Evolutionary conservation across 2,797 vertebrate species (phyloP), one percentile per base, ranked within the genome.

Genomic region (Chelmon rostratus): DNA sequence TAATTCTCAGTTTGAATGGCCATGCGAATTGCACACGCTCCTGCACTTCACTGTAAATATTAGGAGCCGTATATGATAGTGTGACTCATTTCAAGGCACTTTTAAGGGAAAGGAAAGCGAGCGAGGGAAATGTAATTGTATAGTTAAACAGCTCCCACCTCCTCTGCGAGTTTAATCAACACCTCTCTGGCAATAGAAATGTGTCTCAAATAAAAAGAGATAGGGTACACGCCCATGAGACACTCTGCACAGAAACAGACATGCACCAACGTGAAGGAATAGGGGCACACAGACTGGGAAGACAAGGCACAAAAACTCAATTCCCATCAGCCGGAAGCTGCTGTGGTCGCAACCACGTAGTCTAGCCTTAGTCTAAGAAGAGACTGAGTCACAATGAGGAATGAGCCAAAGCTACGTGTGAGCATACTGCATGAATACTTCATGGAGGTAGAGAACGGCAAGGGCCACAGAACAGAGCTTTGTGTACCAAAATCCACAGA

Each of bases 231-330:
- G 54, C 72, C 72, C 57, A 38, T 46, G 57, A 79, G 79, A 80
- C n/a, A 0, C 15, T 1, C 56, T 64, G 58, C 46, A 31, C 13
- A 16, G 49, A 54, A 80, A 61, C 38, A 84, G 69, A 85, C 66
- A 56, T 73, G 82, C 62, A 73, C 54, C 44, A n/a, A 64, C 76
- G 70, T 87, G 86, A 88, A 82, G 73, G 79, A 86, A 81, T 78
- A 77, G 56, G 86, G 78, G 46, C 83, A 85, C 49, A 23, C 49
- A 76, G 70, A 59, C 64, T 18, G 47, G 11, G 63, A 77, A 64
- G 72, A 79, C 65, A 58, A 66, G 58, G 64, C 31, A 67, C 50
- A 65, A 63, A 80, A 77, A 71, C 38, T 82, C 33, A 66, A 47
- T 83, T 87, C 73, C 78, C 77, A 82, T 76, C 65, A 81, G 78